Evolutionary conservation across 2,113 vertebrate genomes (phyloP), one percentile per base, ranked within the genome.

Genomic region (Monopterus albus): DNA sequence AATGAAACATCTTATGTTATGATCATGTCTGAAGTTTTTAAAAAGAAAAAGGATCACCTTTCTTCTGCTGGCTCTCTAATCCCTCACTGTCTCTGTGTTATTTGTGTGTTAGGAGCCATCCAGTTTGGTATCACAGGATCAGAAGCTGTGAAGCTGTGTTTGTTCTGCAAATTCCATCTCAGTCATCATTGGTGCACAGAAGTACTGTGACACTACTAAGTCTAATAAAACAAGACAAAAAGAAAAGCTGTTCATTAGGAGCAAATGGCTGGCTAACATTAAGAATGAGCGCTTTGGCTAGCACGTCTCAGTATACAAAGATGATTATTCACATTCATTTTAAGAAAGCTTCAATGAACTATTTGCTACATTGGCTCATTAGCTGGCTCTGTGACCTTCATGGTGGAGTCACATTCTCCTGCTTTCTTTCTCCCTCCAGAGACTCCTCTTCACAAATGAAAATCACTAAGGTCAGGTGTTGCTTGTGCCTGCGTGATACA

Each of bases 381-480:
- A 76, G 49, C 61, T 2, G 38, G 29, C 72, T n/a, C 36, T 59
- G 23, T 72, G 79, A 86, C 82, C 62, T 82, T 80, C 80, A 33
- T 25, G 2, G 23, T 0, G 6, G 8, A 55, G 49, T 8, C 0
- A 18, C 38, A 51, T 70, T 75, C 70, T 79, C 85, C 71, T 72
- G 64, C 23, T 58, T 52, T 67, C 60, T 49, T 55, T 75, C 33
- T 55, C 61, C 39, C 58, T 4, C 40, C 52, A 45, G 61, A 73
- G 63, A 57, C 39, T 23, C 51, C 29, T 56, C 49, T 6, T 14
- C 26, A 39, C 72, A 80, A 85, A 84, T 88, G 47, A 85, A 51
- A 78, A 71, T 82, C 83, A 75, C 38, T 40, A 45, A 39, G 28
- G 23, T 49, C 81, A 77, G 63, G 75, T 82, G 81, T 70, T 53